Conservation (phyloP, 1,140 invertebrate genomes). For the Copidosoma floridanum region DNA sequence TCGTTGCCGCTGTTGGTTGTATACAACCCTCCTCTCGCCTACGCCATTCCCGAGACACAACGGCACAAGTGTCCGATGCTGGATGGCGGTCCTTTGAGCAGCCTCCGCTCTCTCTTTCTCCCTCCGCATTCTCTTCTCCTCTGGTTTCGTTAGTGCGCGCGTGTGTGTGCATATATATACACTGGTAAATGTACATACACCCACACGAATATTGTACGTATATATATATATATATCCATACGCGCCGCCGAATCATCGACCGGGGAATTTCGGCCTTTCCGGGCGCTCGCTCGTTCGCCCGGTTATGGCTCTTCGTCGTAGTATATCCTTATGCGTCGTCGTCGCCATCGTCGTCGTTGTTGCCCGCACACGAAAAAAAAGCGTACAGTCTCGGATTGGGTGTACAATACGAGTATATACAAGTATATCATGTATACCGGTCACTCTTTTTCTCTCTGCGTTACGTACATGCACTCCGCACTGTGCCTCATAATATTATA, state of each 20-base stretch:
- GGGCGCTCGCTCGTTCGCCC: background rate
- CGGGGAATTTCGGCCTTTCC: slow-evolving; percentile 14
- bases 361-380: no score
- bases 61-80: slow-evolving; percentile 15
- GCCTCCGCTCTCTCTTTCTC: background rate
- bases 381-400: no score
- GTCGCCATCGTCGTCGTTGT: no score
- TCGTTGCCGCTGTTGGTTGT: background rate
- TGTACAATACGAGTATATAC: no score
- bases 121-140: background rate
- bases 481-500: no score
- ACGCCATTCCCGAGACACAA: slow-evolving; percentile 19
- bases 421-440: no score
- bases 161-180: background rate
- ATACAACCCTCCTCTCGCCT: background rate
- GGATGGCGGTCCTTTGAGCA: slow-evolving; percentile 15
- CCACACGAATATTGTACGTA: no score
- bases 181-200: no score
- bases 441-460: no score
- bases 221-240: background rate
- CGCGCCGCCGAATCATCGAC: background rate
- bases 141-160: background rate
- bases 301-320: background rate
- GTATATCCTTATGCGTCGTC: slow-evolving; percentile 1
- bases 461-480: no score